Evolutionary conservation across 2,888 invertebrate genomes (phyloP).

Genomic region (Mesoligia furuncula): DNA sequence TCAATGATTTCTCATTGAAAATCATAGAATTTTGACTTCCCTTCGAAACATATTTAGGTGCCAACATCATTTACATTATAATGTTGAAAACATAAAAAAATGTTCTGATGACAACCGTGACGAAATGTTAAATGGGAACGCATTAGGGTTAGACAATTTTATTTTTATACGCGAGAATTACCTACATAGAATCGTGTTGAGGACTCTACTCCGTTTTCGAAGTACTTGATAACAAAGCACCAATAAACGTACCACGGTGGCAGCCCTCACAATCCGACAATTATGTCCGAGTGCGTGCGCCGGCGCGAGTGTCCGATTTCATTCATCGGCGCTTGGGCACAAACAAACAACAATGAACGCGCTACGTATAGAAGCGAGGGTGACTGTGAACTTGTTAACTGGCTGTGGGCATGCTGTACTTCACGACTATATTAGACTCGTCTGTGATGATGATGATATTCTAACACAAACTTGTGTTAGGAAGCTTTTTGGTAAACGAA

Average conservation of each 20-base stretch:
- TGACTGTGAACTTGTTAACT: constrained; percentile 67
- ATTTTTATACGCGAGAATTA: constrained; percentile 34
- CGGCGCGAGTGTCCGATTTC: constrained; percentile 76
- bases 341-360: constrained; percentile 64
- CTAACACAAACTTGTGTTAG: not conserved
- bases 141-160: constrained; percentile 44
- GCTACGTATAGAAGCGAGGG: constrained; percentile 62
- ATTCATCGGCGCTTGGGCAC: constrained; percentile 73
- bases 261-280: constrained; percentile 64
- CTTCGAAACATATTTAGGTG: constrained; percentile 49
- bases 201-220: constrained; percentile 37
- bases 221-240: constrained; percentile 64
- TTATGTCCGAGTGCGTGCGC: constrained; percentile 56
- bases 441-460: constrained; percentile 14
- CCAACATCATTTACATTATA: constrained; percentile 58
- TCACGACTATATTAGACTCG: constrained; percentile 32
- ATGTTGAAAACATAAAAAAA: constrained; percentile 58
- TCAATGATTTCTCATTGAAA: constrained; percentile 49
- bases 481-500: not conserved
- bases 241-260: constrained; percentile 59
- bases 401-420: constrained; percentile 36
- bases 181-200: constrained; percentile 27
- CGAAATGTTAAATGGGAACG: constrained; percentile 57
- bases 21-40: constrained; percentile 49
- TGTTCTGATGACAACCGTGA: constrained; percentile 57